Conservation (phyloP, 1,140 invertebrate species). For the Drosophila parvula region DNA sequence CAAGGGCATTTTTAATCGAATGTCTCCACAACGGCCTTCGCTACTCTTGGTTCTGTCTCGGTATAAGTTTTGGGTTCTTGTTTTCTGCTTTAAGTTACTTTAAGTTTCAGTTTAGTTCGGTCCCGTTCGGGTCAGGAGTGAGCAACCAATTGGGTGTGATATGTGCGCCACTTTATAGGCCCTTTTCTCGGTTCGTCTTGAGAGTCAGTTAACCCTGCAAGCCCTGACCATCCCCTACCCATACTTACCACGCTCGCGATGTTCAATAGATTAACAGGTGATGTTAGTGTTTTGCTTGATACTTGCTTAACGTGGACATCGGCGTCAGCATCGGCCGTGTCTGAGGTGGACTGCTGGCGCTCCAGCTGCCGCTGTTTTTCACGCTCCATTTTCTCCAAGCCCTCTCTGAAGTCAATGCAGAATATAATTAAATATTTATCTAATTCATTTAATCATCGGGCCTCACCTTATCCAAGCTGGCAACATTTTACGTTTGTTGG, state of each 20-base stretch:
- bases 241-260: slow-evolving; percentile 74
- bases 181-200: slow-evolving; percentile 33
- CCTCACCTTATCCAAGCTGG: slow-evolving; percentile 93
- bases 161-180: slow-evolving; percentile 1
- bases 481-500: slow-evolving; percentile 94
- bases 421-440: not conserved
- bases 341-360: slow-evolving; percentile 86
- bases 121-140: slow-evolving; percentile 15
- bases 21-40: not conserved
- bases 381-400: slow-evolving; percentile 98
- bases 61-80: slow-evolving; percentile 15
- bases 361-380: slow-evolving; percentile 96
- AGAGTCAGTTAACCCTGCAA: slow-evolving; percentile 33
- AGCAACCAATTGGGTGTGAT: slow-evolving; percentile 35
- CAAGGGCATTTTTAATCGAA: slow-evolving; percentile 65
- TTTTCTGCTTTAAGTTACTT: not conserved
- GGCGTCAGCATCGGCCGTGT: slow-evolving; percentile 12
- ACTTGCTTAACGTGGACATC: slow-evolving; percentile 71
- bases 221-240: slow-evolving; percentile 8
- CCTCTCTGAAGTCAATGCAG: slow-evolving; percentile 72
- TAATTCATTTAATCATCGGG: not conserved
- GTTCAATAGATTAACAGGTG: slow-evolving; percentile 79
- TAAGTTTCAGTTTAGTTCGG: slow-evolving; percentile 19
- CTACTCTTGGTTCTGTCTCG: slow-evolving; percentile 3
- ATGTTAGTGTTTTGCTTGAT: slow-evolving; percentile 79